Conservation (phyloP, 2,888 invertebrate species). For the Chrysotoxum bicinctum region DNA sequence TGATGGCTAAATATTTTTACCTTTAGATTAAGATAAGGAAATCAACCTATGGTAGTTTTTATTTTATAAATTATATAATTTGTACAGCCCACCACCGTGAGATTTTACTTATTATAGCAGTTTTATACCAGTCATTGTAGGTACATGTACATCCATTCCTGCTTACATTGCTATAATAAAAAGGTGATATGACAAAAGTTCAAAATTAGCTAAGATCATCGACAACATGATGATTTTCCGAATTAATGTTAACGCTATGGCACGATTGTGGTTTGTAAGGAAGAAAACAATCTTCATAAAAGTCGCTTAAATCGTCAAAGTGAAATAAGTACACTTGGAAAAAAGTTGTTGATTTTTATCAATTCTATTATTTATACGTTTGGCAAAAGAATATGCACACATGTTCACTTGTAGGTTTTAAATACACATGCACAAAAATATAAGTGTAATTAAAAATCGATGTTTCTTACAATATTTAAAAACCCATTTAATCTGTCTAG, state of each 20-base stretch:
- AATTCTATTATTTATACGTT: too few relatives aligned
- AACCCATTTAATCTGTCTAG: too few relatives aligned
- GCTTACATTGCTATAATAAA: neutral
- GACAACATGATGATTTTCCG: neutral
- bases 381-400: too few relatives aligned
- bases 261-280: neutral
- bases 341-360: too few relatives aligned
- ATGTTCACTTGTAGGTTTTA: too few relatives aligned
- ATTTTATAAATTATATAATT: neutral
- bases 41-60: slow-evolving; percentile 21
- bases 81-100: neutral
- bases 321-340: too few relatives aligned
- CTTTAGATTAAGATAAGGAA: neutral
- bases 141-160: neutral
- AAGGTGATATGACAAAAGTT: neutral
- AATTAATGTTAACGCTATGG: neutral
- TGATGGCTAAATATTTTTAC: slow-evolving; percentile 54
- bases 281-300: neutral
- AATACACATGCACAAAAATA: too few relatives aligned
- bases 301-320: neutral
- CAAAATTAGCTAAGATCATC: neutral
- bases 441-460: too few relatives aligned
- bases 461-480: too few relatives aligned
- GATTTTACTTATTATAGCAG: neutral
- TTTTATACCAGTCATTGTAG: neutral